These are phyloP conservation scores for Drosophila fuyamai DNA, from an alignment of 1,140 invertebrate species.

Conservation along the genomic window DNA sequence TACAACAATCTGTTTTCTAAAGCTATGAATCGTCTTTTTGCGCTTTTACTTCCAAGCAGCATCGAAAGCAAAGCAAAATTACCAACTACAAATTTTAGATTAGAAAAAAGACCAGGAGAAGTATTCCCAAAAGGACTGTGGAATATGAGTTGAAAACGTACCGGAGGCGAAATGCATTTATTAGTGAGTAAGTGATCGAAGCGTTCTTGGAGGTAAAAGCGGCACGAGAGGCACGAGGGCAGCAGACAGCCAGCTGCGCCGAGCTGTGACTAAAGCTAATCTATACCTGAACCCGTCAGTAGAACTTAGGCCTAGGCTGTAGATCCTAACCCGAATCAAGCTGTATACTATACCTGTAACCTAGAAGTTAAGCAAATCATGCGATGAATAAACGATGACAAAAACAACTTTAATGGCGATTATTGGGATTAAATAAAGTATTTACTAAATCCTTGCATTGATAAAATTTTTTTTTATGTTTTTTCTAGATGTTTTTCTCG, in stretches of 20 bases:
- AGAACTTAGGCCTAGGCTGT: constrained; percentile 37
- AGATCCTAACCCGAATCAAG: constrained; percentile 41
- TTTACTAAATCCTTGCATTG: too few relatives aligned
- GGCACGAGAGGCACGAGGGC: constrained; percentile 28
- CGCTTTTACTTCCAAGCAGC: constrained; percentile 74
- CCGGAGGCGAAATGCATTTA: constrained; percentile 83
- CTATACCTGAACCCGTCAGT: constrained; percentile 42
- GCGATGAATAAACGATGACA: constrained; percentile 28
- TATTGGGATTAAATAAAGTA: too few relatives aligned
- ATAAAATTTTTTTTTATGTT: too few relatives aligned
- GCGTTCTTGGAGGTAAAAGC: constrained; percentile 74
- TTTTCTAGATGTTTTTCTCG: too few relatives aligned
- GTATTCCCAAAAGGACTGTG: constrained; percentile 13
- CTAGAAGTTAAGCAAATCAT: constrained; percentile 18
- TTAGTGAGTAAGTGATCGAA: constrained; percentile 71
- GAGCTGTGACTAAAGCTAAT: constrained; percentile 71
- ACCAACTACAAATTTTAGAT: constrained; percentile 22
- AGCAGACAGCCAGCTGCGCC: constrained; percentile 39
- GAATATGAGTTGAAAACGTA: constrained; percentile 68
- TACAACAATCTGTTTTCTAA: constrained; percentile 7
- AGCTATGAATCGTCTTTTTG: constrained; percentile 49
- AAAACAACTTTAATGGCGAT: not conserved
- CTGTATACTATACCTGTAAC: constrained; percentile 40
- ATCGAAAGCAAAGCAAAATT: constrained; percentile 42
- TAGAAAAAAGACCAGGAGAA: constrained; percentile 12